Base-by-base conservation (phyloP, 2,113 vertebrate genomes). In the Isurus oxyrinchus region DNA sequence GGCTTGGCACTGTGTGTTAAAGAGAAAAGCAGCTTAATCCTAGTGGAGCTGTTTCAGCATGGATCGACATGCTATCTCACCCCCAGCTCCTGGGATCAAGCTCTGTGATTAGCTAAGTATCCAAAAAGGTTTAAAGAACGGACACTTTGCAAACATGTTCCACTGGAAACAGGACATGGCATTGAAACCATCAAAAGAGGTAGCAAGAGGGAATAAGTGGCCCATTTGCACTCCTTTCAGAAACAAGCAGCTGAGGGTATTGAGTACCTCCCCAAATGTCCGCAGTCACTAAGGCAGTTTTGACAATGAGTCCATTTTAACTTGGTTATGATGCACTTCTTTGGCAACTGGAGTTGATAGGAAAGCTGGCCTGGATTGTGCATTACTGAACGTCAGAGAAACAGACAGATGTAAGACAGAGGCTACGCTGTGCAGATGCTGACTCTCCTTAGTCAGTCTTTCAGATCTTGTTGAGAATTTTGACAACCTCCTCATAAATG, bases 401-500 rank as follows among this genome's bases (percentile, higher is more conserved):
- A 90, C 3, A n/a, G 90, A 16, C 23, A 63, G 96, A 44, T 3
- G 40, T 35, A 5, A n/a, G 96, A 49, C 21, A 10, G 7, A 44
- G 69, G 96, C 35, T 14, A 27, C 31, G 53, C 25, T 0, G 31
- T 27, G 8, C 27, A 1, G n/a, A 2, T 19, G 72, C 66, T 53
- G 13, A 59, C 19, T 40, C n/a, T 2, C 49, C 96, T 97, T 97
- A 98, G 93, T 98, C 97, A 0, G 98, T 98, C 96, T 98, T 97
- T 98, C 97, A 98, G 55, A 98, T 97, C 16, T 97, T 97, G 97
- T 98, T 97, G 49, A 98, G 97, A 94, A 98, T 96, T 96, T 98
- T 98, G 93, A 98, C 97, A 59, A 98, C 97, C 97, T 98, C 98
- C 96, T 98, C 98, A 0, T 98, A 98, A 96, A 98, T 97, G 96